These are phyloP conservation scores for Phasianus colchicus DNA, from an alignment of 2,113 vertebrate species.

Conservation along the genomic window DNA sequence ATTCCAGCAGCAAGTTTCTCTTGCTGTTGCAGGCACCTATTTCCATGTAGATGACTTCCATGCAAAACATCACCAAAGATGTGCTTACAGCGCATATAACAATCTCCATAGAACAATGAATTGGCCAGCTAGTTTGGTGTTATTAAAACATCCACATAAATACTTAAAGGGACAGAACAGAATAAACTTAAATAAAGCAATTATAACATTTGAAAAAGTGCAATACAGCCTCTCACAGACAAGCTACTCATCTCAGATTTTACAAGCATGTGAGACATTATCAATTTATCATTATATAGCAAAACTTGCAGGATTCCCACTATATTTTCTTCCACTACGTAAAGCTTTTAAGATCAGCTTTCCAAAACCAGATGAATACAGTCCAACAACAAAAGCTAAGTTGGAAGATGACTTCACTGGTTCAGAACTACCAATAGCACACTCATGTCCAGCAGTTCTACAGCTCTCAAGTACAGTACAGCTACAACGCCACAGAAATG, in stretches of 20 bases:
- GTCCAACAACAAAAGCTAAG: background rate
- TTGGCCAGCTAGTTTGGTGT: background rate
- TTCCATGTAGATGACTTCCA: background rate
- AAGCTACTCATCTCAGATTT: background rate
- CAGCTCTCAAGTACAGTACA: background rate
- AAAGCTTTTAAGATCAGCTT: background rate
- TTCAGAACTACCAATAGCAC: background rate
- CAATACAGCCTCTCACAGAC: background rate
- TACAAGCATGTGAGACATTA: background rate
- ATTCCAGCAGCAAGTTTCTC: background rate
- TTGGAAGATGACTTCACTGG: background rate
- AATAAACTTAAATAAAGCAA: background rate
- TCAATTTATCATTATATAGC: fast-evolving
- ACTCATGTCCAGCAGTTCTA: background rate
- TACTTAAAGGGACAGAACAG: background rate
- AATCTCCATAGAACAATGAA: background rate
- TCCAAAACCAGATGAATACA: background rate
- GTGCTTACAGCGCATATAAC: background rate
- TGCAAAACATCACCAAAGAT: background rate
- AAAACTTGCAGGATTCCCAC: background rate
- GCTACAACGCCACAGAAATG: background rate
- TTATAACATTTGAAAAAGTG: background rate
- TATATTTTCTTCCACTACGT: background rate
- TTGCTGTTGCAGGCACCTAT: background rate
- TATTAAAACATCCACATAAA: background rate